Evolutionary conservation across 2,113 vertebrate species (phyloP), one percentile per base, ranked within the genome.

Genomic region (Scophthalmus maximus): DNA sequence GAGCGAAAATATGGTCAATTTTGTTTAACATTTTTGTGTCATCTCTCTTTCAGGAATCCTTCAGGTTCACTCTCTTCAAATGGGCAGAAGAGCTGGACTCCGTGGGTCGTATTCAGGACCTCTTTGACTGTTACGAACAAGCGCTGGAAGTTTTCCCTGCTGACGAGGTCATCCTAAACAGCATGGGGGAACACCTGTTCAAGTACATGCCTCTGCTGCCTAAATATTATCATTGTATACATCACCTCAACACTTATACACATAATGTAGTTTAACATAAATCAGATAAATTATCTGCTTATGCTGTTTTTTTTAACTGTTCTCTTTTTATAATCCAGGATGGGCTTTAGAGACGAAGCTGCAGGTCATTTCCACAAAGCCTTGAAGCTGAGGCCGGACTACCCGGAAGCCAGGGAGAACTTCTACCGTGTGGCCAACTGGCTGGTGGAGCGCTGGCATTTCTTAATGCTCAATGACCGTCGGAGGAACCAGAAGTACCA

Each of bases 181-280:
- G 97, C 82, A 97, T 99, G 96, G 98, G 98, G 4, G 97, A 99
- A 82, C 96, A 98, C 83, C 94, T 99, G n/a, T 99, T 99, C 94
- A 96, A 96, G 97, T 99, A 88, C 79, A 29, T 3, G 53, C 15
- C 15, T 26, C 20, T 3, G 20, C n/a, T 38, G 8, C 20, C 7
- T 30, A 5, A 63, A 6, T 38, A 8, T 26, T 29, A 17, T 22
- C 1, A 26, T 8, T 51, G 18, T 26, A 2, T 29, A 8, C 2
- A 23, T 1, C 34, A 14, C 2, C 1, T 36, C 46, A 27, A 3
- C 32, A 18, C 15, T 59, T 3, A 6, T 1, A 2, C 51, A 4
- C 2, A 30, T 25, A 12, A 38, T 62, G 17, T 6, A 26, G 11
- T n/a, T 26, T 59, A 3, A n/a, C 0, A 20, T 27, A 40, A 23